Evolutionary conservation across 2,888 invertebrate species (phyloP).

Genomic region (Galeopsomyia nigrocyanea): DNA sequence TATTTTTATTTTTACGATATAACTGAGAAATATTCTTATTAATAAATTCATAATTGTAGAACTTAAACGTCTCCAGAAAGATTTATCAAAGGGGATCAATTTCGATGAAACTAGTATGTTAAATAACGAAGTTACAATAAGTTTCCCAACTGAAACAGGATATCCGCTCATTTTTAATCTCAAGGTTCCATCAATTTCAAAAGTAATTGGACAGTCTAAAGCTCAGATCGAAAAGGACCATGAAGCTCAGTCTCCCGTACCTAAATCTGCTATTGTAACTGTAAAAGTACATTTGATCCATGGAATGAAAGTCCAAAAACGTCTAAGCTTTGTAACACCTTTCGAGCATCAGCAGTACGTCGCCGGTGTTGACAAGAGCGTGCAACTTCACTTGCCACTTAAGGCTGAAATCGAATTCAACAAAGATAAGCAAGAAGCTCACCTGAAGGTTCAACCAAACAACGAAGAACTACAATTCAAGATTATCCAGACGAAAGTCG

Average conservation of each 20-base stretch:
- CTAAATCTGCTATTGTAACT: constrained; percentile 1
- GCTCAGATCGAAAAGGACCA: constrained; percentile 62
- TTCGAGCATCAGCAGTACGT: constrained; percentile 73
- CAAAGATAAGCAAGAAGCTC: constrained; percentile 68
- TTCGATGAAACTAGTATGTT: constrained; percentile 75
- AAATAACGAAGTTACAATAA: constrained; percentile 74
- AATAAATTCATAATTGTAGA: constrained; percentile 11
- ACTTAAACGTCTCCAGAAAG: constrained; percentile 63
- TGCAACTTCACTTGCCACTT: constrained; percentile 74
- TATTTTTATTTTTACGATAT: constrained; percentile 18
- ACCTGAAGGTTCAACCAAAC: constrained; percentile 70
- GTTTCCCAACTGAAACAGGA: constrained; percentile 81
- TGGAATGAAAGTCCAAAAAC: constrained; percentile 73
- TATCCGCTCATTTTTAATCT: constrained; percentile 78
- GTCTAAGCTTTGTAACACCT: constrained; percentile 77
- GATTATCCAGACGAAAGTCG: constrained; percentile 73
- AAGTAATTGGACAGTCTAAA: constrained; percentile 13
- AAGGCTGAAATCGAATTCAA: constrained; percentile 69
- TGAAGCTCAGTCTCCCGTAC: neutral
- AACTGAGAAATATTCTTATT: neutral
- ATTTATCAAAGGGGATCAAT: constrained; percentile 71
- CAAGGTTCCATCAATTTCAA: constrained; percentile 72
- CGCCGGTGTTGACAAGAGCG: constrained; percentile 75
- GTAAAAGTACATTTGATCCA: constrained; percentile 64
- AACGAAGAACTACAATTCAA: constrained; percentile 71